These are phyloP conservation scores for Brenthis hecate DNA, from an alignment of 2,888 invertebrate species.

Conservation along the genomic window DNA sequence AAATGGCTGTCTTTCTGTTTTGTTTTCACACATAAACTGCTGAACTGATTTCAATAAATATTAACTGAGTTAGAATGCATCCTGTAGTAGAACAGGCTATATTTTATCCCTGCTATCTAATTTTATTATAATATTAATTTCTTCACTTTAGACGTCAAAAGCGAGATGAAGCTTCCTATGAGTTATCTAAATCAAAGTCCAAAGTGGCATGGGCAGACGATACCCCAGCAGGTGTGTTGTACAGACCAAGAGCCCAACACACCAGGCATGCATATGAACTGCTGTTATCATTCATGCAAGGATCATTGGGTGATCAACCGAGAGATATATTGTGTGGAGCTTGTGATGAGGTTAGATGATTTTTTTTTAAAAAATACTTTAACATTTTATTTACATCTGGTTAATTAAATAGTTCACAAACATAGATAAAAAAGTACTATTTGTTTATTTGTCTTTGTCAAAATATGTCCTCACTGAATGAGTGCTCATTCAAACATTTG, in stretches of 20 bases:
- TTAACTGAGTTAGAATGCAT: too few species aligned
- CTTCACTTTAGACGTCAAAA: slow-evolving; percentile 86
- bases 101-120: too few species aligned
- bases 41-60: too few species aligned
- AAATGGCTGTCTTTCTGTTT: background rate
- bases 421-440: too few species aligned
- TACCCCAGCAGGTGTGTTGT: slow-evolving; percentile 93
- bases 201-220: slow-evolving; percentile 95
- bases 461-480: too few species aligned
- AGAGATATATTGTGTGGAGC: slow-evolving; percentile 98
- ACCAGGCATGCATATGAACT: slow-evolving; percentile 98
- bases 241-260: slow-evolving; percentile 98
- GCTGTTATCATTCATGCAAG: slow-evolving; percentile 97
- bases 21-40: background rate
- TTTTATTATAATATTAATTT: background rate
- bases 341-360: slow-evolving; percentile 94
- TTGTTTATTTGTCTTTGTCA: too few species aligned
- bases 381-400: too few species aligned
- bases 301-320: slow-evolving; percentile 97
- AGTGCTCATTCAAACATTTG: too few species aligned
- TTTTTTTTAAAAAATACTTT: background rate
- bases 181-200: slow-evolving; percentile 94
- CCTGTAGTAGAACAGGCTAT: too few species aligned
- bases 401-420: too few species aligned
- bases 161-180: slow-evolving; percentile 95